These are phyloP conservation scores for Tetragonisca angustula DNA, from an alignment of 2,888 invertebrate species.

Conservation along the genomic window DNA sequence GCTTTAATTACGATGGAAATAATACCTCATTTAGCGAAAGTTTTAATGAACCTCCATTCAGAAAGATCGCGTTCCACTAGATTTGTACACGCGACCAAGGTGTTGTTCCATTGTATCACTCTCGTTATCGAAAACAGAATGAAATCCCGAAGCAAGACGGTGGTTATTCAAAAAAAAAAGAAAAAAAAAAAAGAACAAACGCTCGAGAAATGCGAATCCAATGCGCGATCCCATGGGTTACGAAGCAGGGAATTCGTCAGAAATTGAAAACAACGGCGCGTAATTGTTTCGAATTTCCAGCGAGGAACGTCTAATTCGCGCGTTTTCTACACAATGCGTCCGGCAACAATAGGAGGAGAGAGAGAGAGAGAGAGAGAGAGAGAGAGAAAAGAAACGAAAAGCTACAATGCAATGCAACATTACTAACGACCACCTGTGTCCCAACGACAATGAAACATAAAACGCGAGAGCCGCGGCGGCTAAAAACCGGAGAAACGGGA, in stretches of 20 bases:
- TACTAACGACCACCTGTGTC: not conserved
- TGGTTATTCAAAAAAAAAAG: not conserved
- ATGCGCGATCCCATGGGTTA: not conserved
- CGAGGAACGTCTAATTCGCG: not conserved
- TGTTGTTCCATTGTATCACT: not conserved
- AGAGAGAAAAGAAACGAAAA: not conserved
- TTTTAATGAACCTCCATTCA: constrained; percentile 5
- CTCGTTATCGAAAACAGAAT: not conserved
- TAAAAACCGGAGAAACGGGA: not conserved
- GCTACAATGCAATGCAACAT: not conserved
- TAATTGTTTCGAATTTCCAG: not conserved
- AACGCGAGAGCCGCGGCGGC: not conserved
- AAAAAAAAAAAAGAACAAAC: not conserved
- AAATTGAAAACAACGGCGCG: not conserved
- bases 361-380: not conserved
- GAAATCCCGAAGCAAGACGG: not conserved
- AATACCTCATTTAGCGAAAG: not conserved
- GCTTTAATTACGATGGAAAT: not conserved
- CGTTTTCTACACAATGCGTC: not conserved
- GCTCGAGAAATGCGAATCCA: not conserved
- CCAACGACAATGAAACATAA: not conserved
- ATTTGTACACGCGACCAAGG: not conserved
- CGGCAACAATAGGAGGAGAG: not conserved
- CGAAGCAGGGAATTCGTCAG: not conserved
- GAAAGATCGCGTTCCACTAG: not conserved